Percentiles rank a stretch among this genome's conserved stretches.
phyloP scores from a whole-genome alignment of 2,113 vertebrate species.

The Felis chaus region DNA sequence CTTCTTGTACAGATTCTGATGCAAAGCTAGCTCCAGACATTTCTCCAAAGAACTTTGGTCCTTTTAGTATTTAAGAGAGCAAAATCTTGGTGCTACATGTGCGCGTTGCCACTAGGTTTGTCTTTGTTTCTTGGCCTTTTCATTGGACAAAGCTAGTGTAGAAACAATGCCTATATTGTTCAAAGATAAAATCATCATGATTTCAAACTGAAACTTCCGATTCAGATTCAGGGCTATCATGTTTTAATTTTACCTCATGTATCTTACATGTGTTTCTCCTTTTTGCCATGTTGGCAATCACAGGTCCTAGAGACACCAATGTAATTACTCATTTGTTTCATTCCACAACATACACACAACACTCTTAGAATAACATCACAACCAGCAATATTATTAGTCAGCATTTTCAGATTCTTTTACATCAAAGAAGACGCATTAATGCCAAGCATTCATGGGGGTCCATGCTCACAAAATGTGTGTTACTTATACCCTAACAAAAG shows the following conservation, averaged over 20 bases:
- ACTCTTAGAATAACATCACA: not conserved
- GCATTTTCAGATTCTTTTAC: not conserved
- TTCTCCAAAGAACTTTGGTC: not conserved
- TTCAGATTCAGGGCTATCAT: not conserved
- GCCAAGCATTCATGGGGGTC: not conserved
- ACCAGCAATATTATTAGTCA: not conserved
- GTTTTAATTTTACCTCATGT: not conserved
- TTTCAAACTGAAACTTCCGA: not conserved
- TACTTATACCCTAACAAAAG: not conserved
- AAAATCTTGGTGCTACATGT: not conserved
- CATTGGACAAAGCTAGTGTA: not conserved
- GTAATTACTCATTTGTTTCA: not conserved
- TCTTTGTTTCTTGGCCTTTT: not conserved
- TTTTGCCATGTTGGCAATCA: not conserved
- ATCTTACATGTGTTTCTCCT: not conserved
- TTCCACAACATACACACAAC: not conserved
- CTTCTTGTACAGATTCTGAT: not conserved
- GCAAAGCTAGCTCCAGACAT: not conserved
- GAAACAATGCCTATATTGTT: not conserved
- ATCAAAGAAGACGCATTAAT: not conserved
- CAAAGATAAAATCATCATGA: not conserved
- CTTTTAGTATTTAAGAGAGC: not conserved
- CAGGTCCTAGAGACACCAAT: not conserved
- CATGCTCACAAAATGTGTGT: not conserved
- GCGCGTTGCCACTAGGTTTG: not conserved